Conservation (phyloP, 2,888 invertebrate species). For the Coleophora deauratella region DNA sequence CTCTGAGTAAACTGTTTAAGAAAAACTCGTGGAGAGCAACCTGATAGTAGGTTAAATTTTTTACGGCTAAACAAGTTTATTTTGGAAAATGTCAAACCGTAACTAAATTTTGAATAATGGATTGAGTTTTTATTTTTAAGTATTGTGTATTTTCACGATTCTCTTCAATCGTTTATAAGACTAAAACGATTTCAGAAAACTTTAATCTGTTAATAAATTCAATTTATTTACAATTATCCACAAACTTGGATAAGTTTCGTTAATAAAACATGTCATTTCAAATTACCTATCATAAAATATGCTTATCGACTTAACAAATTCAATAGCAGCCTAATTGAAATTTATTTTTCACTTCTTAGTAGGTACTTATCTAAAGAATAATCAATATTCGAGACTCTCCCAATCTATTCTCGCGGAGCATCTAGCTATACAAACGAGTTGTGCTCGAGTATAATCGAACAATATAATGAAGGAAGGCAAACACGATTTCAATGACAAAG, state of each 20-base stretch:
- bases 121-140: too few species aligned
- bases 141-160: too few species aligned
- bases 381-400: slow-evolving; percentile 71
- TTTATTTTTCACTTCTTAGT: slow-evolving; percentile 73
- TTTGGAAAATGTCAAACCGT: neutral
- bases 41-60: slow-evolving; percentile 28
- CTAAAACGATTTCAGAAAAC: too few species aligned
- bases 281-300: too few species aligned
- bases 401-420: slow-evolving; percentile 59
- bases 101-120: too few species aligned
- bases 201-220: too few species aligned
- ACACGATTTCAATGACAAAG: slow-evolving; percentile 74
- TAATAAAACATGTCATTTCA: too few species aligned
- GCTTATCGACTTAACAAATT: too few species aligned
- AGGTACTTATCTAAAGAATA: slow-evolving; percentile 57
- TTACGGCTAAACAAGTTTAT: slow-evolving; percentile 23
- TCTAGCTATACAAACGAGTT: slow-evolving; percentile 58
- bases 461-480: slow-evolving; percentile 74
- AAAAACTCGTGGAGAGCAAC: slow-evolving; percentile 45
- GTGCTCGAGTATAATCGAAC: slow-evolving; percentile 65
- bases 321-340: slow-evolving; percentile 69
- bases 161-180: too few species aligned
- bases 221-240: too few species aligned
- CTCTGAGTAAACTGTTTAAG: slow-evolving; percentile 28
- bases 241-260: too few species aligned